These are phyloP conservation scores for Drosophila ficusphila DNA, from an alignment of 1,140 invertebrate species.

Conservation along the genomic window DNA sequence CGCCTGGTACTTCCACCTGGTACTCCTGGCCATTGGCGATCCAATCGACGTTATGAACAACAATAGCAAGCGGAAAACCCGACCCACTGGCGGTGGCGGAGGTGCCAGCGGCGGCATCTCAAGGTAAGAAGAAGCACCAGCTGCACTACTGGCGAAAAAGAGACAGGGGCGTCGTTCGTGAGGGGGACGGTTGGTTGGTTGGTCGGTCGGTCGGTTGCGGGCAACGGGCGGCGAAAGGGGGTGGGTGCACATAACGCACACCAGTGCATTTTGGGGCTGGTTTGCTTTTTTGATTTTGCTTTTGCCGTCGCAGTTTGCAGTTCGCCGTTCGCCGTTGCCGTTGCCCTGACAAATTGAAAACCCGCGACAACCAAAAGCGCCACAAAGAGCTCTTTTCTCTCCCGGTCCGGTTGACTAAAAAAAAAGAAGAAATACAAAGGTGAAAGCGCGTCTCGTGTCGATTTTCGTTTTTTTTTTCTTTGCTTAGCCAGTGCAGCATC, in stretches of 20 bases:
- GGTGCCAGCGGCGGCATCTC: conserved; percentile 74
- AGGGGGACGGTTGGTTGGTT: no score
- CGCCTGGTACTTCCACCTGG: background rate
- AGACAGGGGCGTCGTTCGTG: background rate
- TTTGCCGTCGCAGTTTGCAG: conserved; percentile 26
- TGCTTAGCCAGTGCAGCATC: conserved; percentile 12
- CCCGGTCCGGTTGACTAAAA: conserved; percentile 42
- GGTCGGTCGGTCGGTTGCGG: no score
- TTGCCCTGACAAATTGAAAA: conserved; percentile 63
- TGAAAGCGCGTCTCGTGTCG: conserved; percentile 67
- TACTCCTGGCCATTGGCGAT: conserved; percentile 50
- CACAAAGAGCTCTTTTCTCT: conserved; percentile 56
- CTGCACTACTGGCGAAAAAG: conserved; percentile 56
- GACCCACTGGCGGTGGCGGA: conserved; percentile 69
- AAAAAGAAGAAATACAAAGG: conserved; percentile 68
- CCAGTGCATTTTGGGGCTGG: conserved; percentile 36
- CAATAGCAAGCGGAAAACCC: conserved; percentile 83
- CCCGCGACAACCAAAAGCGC: conserved; percentile 53
- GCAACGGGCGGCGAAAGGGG: conserved; percentile 15
- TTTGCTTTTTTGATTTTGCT: conserved; percentile 49
- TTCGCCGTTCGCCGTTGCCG: conserved; percentile 37
- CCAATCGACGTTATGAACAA: conserved; percentile 72
- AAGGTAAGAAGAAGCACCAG: conserved; percentile 78
- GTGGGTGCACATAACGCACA: conserved; percentile 15
- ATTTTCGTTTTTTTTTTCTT: conserved; percentile 11